Evolutionary conservation across 2,797 vertebrate species (phyloP).

Genomic region (Apogon talboti): DNA sequence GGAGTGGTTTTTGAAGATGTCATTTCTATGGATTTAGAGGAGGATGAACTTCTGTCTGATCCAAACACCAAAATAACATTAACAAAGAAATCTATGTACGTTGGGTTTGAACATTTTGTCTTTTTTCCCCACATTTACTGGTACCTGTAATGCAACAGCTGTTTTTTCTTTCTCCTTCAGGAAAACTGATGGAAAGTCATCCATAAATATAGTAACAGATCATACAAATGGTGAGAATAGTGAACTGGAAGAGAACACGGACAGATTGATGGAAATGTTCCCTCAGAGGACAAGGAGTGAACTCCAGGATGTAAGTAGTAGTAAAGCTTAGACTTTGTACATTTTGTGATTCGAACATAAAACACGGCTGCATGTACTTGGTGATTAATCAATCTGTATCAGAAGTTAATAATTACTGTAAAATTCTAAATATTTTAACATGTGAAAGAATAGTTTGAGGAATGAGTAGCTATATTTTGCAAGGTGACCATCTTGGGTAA

Average conservation of each 20-base stretch:
- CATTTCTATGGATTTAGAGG: conserved; percentile 53
- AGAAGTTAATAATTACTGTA: no score
- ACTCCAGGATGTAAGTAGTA: conserved; percentile 79
- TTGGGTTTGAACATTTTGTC: background rate
- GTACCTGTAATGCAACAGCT: background rate
- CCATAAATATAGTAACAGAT: conserved; percentile 1
- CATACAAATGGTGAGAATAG: conserved; percentile 68
- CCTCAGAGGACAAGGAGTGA: conserved; percentile 84
- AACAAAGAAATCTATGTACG: conserved; percentile 57
- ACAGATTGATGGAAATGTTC: conserved; percentile 86
- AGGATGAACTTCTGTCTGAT: conserved; percentile 56
- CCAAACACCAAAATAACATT: conserved; percentile 41
- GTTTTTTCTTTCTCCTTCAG: conserved; percentile 42
- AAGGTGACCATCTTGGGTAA: background rate
- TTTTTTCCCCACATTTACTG: background rate
- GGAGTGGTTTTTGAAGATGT: conserved; percentile 78
- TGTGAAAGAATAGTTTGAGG: background rate
- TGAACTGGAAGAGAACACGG: conserved; percentile 78
- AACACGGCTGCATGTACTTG: background rate
- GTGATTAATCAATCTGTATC: background rate
- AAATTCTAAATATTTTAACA: background rate
- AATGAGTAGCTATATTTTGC: background rate
- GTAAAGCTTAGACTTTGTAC: background rate
- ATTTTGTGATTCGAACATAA: background rate
- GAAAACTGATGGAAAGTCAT: conserved; percentile 19